These are phyloP conservation scores for Resseliella maxima DNA, from an alignment of 2,888 invertebrate species.

Conservation along the genomic window DNA sequence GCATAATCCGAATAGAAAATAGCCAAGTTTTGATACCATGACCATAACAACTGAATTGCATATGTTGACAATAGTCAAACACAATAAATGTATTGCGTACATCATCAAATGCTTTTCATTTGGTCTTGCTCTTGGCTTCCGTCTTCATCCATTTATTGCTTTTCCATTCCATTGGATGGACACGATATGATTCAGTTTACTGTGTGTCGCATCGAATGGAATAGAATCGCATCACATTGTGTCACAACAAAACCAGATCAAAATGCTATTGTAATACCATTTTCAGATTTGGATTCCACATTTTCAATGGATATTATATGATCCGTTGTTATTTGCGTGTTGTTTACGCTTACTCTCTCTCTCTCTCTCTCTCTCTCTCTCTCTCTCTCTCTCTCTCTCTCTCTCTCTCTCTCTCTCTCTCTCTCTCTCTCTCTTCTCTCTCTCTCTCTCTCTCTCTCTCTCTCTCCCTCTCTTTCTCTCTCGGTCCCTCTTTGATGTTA, in stretches of 20 bases:
- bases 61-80: slow-evolving; percentile 44
- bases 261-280: slow-evolving; percentile 12
- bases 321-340: not conserved
- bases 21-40: slow-evolving; percentile 18
- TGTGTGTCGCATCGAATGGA: not conserved
- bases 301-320: slow-evolving; percentile 37
- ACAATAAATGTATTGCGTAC: slow-evolving; percentile 34
- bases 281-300: slow-evolving; percentile 39
- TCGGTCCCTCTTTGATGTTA: not conserved
- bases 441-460: no score
- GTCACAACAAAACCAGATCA: not conserved
- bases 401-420: no score
- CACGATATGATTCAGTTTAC: not conserved
- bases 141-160: not conserved
- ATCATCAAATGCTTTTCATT: not conserved
- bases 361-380: no score
- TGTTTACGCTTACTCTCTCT: slow-evolving; percentile 18
- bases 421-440: no score
- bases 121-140: not conserved
- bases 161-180: not conserved
- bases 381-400: no score
- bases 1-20: slow-evolving; percentile 30
- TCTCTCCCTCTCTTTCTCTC: no score
- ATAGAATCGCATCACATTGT: not conserved
- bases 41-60: slow-evolving; percentile 49